Evolutionary conservation across 2,113 vertebrate genomes (phyloP), one percentile per base, ranked within the genome.

Genomic region (Chaetodon trifascialis): DNA sequence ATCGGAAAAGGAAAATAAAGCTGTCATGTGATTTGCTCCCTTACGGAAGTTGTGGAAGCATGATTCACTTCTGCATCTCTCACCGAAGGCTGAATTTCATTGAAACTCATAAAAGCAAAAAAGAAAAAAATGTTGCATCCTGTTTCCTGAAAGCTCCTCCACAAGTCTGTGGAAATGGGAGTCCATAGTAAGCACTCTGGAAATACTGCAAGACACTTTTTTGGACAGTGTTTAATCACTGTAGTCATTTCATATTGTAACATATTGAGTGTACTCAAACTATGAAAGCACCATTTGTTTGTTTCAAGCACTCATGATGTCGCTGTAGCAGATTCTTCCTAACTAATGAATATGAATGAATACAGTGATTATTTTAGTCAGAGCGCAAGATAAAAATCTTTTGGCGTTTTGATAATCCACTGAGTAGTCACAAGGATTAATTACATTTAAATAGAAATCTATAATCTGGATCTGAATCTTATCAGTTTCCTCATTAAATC

Each of bases 31-130:
- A 67, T 30, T 12, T 49, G 0, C 40, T 47, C 52, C 58, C 21
- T 47, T 42, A 11, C 1, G 11, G 5, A 10, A 69, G 54, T 21
- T 58, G 23, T 0, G 3, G 63, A 54, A 34, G 49, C 10, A 42
- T 82, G 70, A 68, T 34, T 81, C 64, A 73, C 46, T 51, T 34
- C 11, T 25, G 19, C 56, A 10, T 54, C 4, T 66, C 5, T 8
- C 19, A 56, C 17, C 58, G 5, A 65, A 56, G 17, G 1, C 11
- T 23, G 3, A 7, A 16, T 47, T 65, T 16, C 44, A 73, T 6
- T 74, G 25, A 59, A 10, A 19, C 21, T 52, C 66, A 4, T 9
- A 7, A 49, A 16, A 38, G 14, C 4, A 11, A 54, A 46, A 71
- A 5, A 30, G 30, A 30, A 30, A 42, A 9, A 42, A 42, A 0